A percentile compares a stretch with the other conserved stretches of the same genome.
phyloP scores from a whole-genome alignment of 2,797 vertebrate species.

The Rhinogobio ventralis region DNA sequence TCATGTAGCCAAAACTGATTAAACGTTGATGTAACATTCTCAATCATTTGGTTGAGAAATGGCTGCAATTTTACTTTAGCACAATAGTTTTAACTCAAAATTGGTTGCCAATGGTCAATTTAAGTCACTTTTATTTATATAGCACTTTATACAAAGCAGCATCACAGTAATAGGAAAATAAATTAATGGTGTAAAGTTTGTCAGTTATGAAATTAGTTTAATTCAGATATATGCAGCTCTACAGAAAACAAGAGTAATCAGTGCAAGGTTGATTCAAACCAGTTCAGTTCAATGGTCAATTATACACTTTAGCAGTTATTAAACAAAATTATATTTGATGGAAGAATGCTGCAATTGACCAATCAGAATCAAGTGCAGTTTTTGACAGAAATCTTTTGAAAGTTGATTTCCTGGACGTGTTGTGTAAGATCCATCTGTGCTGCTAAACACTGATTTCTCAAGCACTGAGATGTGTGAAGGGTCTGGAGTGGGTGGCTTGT shows the following conservation, averaged over 20 bases:
- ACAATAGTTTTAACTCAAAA: not conserved
- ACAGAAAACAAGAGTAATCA: not conserved
- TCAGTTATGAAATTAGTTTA: not conserved
- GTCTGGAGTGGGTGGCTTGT: constrained; percentile 44
- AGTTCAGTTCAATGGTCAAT: not conserved
- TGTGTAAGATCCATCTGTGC: constrained; percentile 63
- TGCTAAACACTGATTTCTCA: constrained; percentile 34
- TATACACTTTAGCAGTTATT: not conserved
- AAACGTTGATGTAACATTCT: constrained; percentile 15
- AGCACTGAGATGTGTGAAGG: constrained; percentile 46
- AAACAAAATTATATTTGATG: not conserved
- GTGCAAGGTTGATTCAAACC: not conserved
- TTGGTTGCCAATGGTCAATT: not conserved
- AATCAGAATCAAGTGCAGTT: constrained; percentile 5
- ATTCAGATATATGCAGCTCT: not conserved
- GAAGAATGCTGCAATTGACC: not conserved
- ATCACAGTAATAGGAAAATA: not conserved
- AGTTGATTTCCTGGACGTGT: constrained; percentile 39
- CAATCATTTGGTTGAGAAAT: too few species aligned
- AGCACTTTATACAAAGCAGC: not conserved
- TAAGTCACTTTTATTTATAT: not conserved
- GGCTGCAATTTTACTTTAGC: too few species aligned
- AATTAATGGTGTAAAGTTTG: not conserved
- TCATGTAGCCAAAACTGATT: constrained; percentile 1
- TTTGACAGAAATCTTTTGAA: constrained; percentile 40